phyloP scores from a whole-genome alignment of 53 echinoderm and acorn worm genomes.

The Pentamera pediparva region DNA sequence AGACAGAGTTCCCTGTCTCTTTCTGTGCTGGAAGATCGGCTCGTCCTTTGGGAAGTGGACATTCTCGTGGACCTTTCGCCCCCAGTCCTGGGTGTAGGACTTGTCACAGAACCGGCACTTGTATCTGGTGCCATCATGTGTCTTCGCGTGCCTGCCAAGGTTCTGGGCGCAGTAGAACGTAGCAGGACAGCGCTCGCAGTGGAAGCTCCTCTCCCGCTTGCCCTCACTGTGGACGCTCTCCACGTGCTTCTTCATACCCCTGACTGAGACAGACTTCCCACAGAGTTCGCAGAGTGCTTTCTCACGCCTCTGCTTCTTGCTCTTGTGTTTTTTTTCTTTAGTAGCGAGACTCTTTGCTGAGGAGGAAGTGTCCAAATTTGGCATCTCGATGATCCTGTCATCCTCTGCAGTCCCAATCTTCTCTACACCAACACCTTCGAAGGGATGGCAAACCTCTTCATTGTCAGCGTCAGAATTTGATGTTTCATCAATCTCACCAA shows the following conservation, averaged over 20 bases:
- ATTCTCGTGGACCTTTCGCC: constrained; percentile 19
- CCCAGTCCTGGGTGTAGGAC: constrained; percentile 24
- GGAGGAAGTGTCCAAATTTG: too few relatives aligned
- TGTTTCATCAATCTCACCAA: too few relatives aligned
- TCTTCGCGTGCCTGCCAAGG: neutral
- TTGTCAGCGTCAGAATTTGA: too few relatives aligned
- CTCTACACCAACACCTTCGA: too few relatives aligned
- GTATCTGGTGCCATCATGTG: constrained; percentile 5
- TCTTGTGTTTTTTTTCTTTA: neutral
- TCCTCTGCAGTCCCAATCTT: too few relatives aligned
- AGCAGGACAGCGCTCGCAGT: neutral
- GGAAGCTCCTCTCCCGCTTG: neutral
- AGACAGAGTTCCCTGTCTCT: too few relatives aligned
- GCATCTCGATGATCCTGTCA: too few relatives aligned
- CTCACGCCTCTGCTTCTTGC: too few relatives aligned
- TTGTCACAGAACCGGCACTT: constrained; percentile 17
- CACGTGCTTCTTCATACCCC: constrained; percentile 17
- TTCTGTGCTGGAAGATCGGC: too few relatives aligned
- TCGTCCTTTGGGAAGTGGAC: too few relatives aligned
- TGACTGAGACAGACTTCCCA: neutral
- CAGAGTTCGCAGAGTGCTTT: constrained; percentile 25
- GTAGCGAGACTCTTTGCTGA: too few relatives aligned
- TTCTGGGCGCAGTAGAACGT: constrained; percentile 3
- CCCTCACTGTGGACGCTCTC: neutral
- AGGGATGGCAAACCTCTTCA: too few relatives aligned